Conservation (phyloP, 2,113 vertebrate species). For the Sapayoa aenigma region DNA sequence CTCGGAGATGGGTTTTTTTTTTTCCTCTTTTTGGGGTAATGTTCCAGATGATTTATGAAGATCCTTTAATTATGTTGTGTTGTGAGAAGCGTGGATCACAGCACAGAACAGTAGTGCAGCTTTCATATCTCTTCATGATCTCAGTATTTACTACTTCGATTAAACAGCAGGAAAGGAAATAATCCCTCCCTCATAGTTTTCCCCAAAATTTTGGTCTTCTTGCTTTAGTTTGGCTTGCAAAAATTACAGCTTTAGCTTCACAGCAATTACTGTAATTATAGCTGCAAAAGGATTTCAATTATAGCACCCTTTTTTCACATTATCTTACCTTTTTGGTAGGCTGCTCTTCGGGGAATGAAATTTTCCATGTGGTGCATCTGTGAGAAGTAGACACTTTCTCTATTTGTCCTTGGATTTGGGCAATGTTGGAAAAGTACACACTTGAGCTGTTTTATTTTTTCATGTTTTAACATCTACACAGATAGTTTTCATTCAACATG, state of each 20-base stretch:
- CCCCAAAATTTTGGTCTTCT: slow-evolving; percentile 39
- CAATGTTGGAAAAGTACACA: neutral
- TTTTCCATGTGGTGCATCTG: neutral
- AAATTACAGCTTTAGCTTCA: neutral
- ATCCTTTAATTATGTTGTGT: neutral
- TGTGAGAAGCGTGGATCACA: neutral
- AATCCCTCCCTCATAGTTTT: neutral
- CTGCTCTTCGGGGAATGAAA: neutral
- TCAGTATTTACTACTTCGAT: neutral
- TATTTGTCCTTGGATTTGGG: neutral
- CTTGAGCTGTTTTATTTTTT: neutral
- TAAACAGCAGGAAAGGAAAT: neutral
- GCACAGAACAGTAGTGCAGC: neutral
- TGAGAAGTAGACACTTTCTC: neutral
- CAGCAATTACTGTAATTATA: neutral
- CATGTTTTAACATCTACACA: neutral
- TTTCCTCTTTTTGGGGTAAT: neutral
- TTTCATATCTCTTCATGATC: neutral
- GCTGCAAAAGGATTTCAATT: neutral
- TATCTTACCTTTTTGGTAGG: neutral
- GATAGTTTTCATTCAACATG: neutral
- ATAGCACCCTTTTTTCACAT: neutral
- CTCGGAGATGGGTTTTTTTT: neutral
- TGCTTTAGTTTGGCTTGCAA: slow-evolving; percentile 4
- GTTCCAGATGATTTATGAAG: neutral